A percentile compares a stretch with the other conserved stretches of the same genome.
Conservation (phyloP, 2,888 invertebrate species). For the Arenicola marina region DNA sequence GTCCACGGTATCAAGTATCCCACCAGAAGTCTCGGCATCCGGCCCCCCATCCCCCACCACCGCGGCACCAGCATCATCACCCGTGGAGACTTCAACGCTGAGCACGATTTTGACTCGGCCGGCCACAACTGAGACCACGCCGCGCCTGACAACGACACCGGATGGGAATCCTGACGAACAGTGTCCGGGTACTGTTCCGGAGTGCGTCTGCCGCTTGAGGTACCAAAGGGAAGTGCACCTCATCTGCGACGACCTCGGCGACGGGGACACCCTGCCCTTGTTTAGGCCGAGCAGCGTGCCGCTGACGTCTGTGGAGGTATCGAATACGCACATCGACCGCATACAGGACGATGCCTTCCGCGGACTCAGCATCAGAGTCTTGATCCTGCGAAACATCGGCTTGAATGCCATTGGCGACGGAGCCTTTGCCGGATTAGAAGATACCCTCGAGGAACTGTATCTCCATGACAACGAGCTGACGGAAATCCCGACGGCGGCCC, state of each 20-base stretch:
- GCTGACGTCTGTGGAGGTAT: not conserved
- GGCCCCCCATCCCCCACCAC: too few relatives aligned
- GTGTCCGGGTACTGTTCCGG: not conserved
- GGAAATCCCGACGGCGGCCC: not conserved
- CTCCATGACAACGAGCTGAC: not conserved
- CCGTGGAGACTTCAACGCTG: too few relatives aligned
- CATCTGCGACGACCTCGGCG: not conserved
- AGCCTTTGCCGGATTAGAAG: not conserved
- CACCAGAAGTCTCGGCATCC: too few relatives aligned
- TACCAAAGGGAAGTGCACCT: not conserved
- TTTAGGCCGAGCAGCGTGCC: not conserved
- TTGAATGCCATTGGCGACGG: not conserved
- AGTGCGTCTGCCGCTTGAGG: not conserved
- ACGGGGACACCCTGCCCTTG: not conserved
- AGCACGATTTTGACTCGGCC: too few relatives aligned
- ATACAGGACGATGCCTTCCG: slow-evolving; percentile 2
- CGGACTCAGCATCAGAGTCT: not conserved
- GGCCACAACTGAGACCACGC: too few relatives aligned
- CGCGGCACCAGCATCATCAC: too few relatives aligned
- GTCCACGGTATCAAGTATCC: too few relatives aligned
- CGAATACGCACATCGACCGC: not conserved
- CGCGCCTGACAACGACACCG: too few relatives aligned
- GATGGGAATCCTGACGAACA: too few relatives aligned
- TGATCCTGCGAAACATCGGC: not conserved
- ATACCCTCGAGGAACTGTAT: not conserved